Evolutionary conservation across 37 sponge, comb jelly and placozoan species (phyloP).

Genomic region (Chondrosia reniformis): DNA sequence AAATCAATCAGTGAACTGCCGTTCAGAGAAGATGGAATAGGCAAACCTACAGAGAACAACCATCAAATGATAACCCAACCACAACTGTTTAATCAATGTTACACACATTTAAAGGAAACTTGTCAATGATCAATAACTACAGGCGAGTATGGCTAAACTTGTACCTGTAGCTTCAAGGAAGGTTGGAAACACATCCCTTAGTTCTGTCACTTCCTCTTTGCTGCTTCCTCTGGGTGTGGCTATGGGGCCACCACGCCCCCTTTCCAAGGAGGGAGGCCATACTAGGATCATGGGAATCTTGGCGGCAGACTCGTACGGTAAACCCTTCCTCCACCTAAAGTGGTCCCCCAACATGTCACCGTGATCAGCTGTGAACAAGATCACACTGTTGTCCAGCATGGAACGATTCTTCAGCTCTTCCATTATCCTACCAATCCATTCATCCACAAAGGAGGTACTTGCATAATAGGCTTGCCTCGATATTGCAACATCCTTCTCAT

Average conservation of each 20-base stretch:
- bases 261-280: constrained; percentile 48
- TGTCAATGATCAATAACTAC: too few species aligned
- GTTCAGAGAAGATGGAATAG: constrained; percentile 36
- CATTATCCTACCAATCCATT: constrained; percentile 64
- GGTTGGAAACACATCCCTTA: constrained; percentile 66
- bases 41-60: constrained; percentile 15
- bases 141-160: too few species aligned
- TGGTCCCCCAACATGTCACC: constrained; percentile 81
- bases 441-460: constrained; percentile 61
- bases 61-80: too few species aligned
- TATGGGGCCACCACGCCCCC: constrained; percentile 18
- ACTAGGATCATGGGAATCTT: constrained; percentile 51
- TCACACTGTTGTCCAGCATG: constrained; percentile 36
- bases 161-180: constrained; percentile 54
- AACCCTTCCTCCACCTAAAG: constrained; percentile 58
- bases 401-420: constrained; percentile 15
- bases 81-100: too few species aligned
- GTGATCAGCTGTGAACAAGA: constrained; percentile 73
- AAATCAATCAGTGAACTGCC: constrained; percentile 37
- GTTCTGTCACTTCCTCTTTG: constrained; percentile 36
- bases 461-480: constrained; percentile 65
- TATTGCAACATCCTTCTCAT: constrained; percentile 6
- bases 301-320: constrained; percentile 61
- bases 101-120: too few species aligned
- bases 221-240: constrained; percentile 26